Base-by-base conservation (phyloP, 1,140 invertebrate species). In the Anastrepha ludens region DNA sequence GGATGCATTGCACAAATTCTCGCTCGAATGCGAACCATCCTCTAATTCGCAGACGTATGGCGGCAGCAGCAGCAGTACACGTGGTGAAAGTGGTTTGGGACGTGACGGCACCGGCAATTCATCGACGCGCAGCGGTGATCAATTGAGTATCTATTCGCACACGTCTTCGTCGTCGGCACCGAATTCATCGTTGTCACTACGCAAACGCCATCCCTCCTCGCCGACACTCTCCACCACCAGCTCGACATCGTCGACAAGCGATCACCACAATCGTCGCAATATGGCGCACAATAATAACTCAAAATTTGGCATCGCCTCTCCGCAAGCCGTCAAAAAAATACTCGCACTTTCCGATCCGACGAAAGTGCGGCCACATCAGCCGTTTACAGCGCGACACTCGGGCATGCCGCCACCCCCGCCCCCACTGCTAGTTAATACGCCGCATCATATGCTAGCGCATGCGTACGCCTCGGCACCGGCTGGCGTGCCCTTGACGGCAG, bases 261-360 rank as follows among this genome's bases (percentile, higher is more conserved):
- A 95, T 97, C 47, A 98, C 97, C 74, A 81, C 11, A 98, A 98
- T 1, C 97, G 97, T 3, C 98, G 97, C 89, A 97, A 97, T 90
- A 96, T 97, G 47, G 98, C 90, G 87, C 96, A 97, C 39, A 98
- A 97, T 90, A 90, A 90, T 47, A 94, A 94, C 87, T 96, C 96
- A 90, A 96, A 96, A 92, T 96, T 96, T 94, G 98, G 98, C 89
- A 97, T 98, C 55, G 98, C 98, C 50, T 99, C 98, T 44, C 98
- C 98, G 4, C 98, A 99, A 94, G 98, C 98, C 1, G 98, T 99
- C 5, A 95, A 98, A 88, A 99, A 99, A 92, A 96, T 99, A 91
- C 94, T 99, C 87, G 96, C 98, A 2, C 94, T 99, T 7, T 98
- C 97, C 0, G 97, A 98, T 91, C 96, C 95, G 41, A 96, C 95